A percentile compares a stretch with the other conserved stretches of the same genome.
Conservation (phyloP, 1,140 invertebrate species). For the Monochamus saltuarius region DNA sequence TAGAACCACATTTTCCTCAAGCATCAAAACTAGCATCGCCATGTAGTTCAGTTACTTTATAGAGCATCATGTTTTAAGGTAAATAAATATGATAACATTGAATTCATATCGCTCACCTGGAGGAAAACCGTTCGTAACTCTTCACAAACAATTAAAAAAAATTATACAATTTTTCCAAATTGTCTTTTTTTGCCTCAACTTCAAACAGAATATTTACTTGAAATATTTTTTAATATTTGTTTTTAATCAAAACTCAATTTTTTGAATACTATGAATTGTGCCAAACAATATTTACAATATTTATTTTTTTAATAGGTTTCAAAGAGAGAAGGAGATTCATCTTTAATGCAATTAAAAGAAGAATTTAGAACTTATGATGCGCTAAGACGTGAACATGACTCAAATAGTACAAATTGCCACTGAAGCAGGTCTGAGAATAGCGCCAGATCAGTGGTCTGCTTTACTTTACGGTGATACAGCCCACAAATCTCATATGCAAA, state of each 20-base stretch:
- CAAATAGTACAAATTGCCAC: slow-evolving; percentile 98
- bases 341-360: slow-evolving; percentile 97
- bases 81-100: slow-evolving; percentile 29
- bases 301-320: slow-evolving; percentile 69
- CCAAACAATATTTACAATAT: neutral
- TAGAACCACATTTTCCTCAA: slow-evolving; percentile 95
- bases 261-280: neutral
- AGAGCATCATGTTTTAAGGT: slow-evolving; percentile 98
- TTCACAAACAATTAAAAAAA: too few relatives aligned
- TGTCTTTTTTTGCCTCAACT: too few relatives aligned
- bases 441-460: slow-evolving; percentile 98
- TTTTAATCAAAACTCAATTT: too few relatives aligned
- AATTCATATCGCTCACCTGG: too few relatives aligned
- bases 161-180: too few relatives aligned
- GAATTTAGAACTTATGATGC: slow-evolving; percentile 95
- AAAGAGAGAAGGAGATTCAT: slow-evolving; percentile 96
- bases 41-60: slow-evolving; percentile 97
- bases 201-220: too few relatives aligned
- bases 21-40: slow-evolving; percentile 96
- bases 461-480: slow-evolving; percentile 91
- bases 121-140: too few relatives aligned
- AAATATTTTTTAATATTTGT: too few relatives aligned
- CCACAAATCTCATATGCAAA: slow-evolving; percentile 99
- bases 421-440: slow-evolving; percentile 94
- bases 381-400: slow-evolving; percentile 93